Evolutionary conservation across 2,797 vertebrate genomes (phyloP).

Genomic region (Myotis planiceps): DNA sequence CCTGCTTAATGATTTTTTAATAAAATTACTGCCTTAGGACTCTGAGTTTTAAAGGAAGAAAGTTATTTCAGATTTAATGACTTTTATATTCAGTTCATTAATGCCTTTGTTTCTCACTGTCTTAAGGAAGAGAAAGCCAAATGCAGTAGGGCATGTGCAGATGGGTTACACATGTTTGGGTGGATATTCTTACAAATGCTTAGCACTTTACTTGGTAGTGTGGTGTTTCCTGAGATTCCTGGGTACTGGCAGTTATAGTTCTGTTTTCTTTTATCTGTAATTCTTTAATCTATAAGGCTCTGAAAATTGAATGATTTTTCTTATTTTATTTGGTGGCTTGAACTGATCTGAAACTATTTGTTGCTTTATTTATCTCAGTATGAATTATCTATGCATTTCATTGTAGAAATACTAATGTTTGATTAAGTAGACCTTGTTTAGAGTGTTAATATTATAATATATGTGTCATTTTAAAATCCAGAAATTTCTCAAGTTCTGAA

Average conservation of each 20-base stretch:
- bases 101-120: not conserved
- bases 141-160: not conserved
- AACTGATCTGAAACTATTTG: not conserved
- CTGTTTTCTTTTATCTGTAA: not conserved
- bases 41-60: constrained; percentile 37
- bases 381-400: constrained; percentile 15
- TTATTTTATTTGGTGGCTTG: not conserved
- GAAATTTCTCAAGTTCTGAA: constrained; percentile 44
- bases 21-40: constrained; percentile 38
- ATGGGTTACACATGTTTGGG: not conserved
- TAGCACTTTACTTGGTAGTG: not conserved
- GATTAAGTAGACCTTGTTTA: not conserved
- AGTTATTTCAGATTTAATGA: constrained; percentile 37
- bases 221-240: not conserved
- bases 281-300: not conserved
- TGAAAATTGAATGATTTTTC: not conserved
- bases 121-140: not conserved
- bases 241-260: not conserved
- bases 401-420: constrained; percentile 18
- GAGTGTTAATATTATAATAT: not conserved
- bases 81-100: constrained; percentile 28
- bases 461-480: not conserved
- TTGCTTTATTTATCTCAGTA: not conserved
- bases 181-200: not conserved
- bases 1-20: not conserved